Evolutionary conservation across 2,797 vertebrate species (phyloP).

Genomic region (Sternotherus odoratus): DNA sequence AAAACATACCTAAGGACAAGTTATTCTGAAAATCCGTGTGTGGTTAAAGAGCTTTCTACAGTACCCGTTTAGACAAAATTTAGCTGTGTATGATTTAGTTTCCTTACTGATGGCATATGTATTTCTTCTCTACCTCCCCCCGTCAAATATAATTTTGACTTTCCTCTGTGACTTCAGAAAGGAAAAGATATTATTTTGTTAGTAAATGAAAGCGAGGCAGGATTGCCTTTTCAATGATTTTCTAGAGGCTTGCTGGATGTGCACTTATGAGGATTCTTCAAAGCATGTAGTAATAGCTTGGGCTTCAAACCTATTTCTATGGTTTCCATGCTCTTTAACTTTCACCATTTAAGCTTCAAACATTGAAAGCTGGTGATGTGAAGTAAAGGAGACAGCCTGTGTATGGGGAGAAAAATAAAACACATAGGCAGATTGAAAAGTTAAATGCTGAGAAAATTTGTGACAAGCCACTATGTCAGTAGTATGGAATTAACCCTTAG

Average conservation of each 20-base stretch:
- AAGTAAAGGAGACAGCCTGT: slow-evolving; percentile 57
- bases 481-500: background rate
- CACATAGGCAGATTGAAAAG: background rate
- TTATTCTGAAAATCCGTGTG: background rate
- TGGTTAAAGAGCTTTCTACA: background rate
- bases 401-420: slow-evolving; percentile 11
- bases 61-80: background rate
- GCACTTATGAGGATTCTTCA: slow-evolving; percentile 44
- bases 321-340: slow-evolving; percentile 63
- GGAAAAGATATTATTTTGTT: background rate
- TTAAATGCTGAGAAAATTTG: slow-evolving; percentile 26
- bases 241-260: slow-evolving; percentile 11
- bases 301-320: slow-evolving; percentile 60
- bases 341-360: slow-evolving; percentile 66
- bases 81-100: slow-evolving; percentile 6
- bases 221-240: slow-evolving; percentile 2
- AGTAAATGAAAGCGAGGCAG: slow-evolving; percentile 7
- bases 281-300: slow-evolving; percentile 21
- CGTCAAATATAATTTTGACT: slow-evolving; percentile 11
- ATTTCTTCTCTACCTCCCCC: background rate
- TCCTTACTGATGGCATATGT: background rate
- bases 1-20: background rate
- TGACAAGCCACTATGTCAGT: background rate
- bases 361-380: slow-evolving; percentile 63
- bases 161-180: slow-evolving; percentile 31